A percentile compares a stretch with the other conserved stretches of the same genome.
Conservation (phyloP, 2,797 vertebrate species). For the Bradypodion ventrale region DNA sequence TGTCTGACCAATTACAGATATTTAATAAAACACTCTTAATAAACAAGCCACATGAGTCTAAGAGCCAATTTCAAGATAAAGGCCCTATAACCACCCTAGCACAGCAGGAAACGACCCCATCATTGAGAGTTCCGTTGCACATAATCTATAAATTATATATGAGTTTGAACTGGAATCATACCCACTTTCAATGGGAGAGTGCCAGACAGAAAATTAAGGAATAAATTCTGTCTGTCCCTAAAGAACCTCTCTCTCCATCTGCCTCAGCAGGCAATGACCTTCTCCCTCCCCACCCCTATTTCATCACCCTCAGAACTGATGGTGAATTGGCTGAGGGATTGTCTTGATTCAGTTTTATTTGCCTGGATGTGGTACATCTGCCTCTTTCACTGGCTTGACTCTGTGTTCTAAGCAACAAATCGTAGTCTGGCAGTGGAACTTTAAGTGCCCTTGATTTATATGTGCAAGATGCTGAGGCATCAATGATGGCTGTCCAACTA, state of each 20-base stretch:
- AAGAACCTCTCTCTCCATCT: slow-evolving; percentile 16
- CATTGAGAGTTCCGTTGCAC: slow-evolving; percentile 34
- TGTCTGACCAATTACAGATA: slow-evolving; percentile 61
- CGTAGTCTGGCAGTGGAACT: neutral
- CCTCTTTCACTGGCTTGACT: neutral
- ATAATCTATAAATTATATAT: slow-evolving; percentile 27
- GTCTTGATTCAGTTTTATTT: neutral
- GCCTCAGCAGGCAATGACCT: neutral
- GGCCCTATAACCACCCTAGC: slow-evolving; percentile 36
- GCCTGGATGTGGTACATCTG: neutral
- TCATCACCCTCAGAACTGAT: neutral
- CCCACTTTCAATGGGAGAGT: neutral
- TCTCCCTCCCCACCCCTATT: neutral
- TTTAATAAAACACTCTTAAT: slow-evolving; percentile 58
- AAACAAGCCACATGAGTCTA: slow-evolving; percentile 43
- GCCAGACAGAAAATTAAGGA: slow-evolving; percentile 18
- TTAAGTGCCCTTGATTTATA: neutral
- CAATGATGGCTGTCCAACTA: no score
- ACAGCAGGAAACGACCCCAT: slow-evolving; percentile 15
- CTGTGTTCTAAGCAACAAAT: neutral
- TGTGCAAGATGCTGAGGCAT: neutral
- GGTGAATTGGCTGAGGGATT: neutral
- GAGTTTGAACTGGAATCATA: neutral
- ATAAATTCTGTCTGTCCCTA: slow-evolving; percentile 27
- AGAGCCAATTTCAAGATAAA: slow-evolving; percentile 58